These are phyloP conservation scores for Thalassarche chlororhynchos DNA, from an alignment of 2,113 vertebrate genomes.

Conservation along the genomic window DNA sequence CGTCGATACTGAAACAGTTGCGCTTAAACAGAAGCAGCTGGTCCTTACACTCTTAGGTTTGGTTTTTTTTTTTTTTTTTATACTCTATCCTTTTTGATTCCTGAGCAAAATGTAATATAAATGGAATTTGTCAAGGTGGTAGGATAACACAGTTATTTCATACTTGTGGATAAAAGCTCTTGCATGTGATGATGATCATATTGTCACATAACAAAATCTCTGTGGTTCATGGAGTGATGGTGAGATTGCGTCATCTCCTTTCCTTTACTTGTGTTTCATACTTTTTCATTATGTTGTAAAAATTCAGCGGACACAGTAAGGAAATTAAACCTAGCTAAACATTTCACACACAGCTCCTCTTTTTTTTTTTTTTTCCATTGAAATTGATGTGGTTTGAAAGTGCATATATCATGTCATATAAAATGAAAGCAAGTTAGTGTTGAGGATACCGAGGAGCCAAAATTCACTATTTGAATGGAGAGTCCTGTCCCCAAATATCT, in stretches of 20 bases:
- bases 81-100: slow-evolving; percentile 1
- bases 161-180: background rate
- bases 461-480: background rate
- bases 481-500: background rate
- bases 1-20: slow-evolving; percentile 51
- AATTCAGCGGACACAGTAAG: slow-evolving; percentile 10
- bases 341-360: background rate
- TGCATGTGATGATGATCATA: background rate
- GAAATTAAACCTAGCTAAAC: background rate
- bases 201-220: background rate
- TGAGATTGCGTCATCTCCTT: background rate
- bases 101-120: slow-evolving; percentile 46
- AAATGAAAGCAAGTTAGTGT: background rate
- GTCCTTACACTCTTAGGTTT: slow-evolving; percentile 13
- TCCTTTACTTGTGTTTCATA: slow-evolving; percentile 10
- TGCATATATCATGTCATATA: background rate
- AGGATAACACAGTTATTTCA: background rate
- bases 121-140: slow-evolving; percentile 47
- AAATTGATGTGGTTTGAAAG: background rate
- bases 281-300: slow-evolving; percentile 24
- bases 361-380: background rate
- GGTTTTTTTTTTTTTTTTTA: background rate
- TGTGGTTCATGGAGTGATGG: background rate
- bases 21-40: slow-evolving; percentile 72
- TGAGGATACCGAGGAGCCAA: background rate